Conservation (phyloP, 1,140 invertebrate genomes). For the Lasioglossum baleicum region DNA sequence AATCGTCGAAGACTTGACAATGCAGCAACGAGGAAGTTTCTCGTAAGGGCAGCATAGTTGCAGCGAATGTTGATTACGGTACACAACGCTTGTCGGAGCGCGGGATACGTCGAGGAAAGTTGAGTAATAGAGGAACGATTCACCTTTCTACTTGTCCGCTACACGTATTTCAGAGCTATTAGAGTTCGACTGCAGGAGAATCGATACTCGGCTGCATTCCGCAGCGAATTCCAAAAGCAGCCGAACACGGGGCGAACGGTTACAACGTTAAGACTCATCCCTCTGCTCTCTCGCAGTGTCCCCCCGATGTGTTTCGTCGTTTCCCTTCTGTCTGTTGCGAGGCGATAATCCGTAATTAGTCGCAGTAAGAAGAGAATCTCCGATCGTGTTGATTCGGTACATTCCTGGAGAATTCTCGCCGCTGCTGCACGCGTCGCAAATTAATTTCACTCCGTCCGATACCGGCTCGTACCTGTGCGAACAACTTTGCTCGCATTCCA, state of each 20-base stretch:
- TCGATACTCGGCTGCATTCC: constrained; percentile 68
- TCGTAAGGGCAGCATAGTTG: background rate
- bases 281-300: background rate
- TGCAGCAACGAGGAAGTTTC: background rate
- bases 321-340: constrained; percentile 2
- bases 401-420: constrained; percentile 26
- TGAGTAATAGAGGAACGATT: constrained; percentile 24
- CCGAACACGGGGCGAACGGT: constrained; percentile 34
- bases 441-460: constrained; percentile 4
- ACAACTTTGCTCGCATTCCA: no score
- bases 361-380: constrained; percentile 18
- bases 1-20: no score
- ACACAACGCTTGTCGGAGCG: background rate
- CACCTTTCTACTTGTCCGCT: constrained; percentile 25
- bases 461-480: no score
- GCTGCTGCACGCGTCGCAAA: constrained; percentile 1
- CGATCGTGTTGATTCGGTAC: constrained; percentile 18
- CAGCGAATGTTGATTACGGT: background rate
- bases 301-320: constrained; percentile 43
- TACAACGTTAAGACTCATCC: constrained; percentile 29
- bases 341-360: constrained; percentile 44
- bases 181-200: constrained; percentile 68
- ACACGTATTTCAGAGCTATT: constrained; percentile 68
- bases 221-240: constrained; percentile 66
- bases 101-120: background rate